Evolutionary conservation across 2,888 invertebrate genomes (phyloP), one percentile per base, ranked within the genome.

Genomic region (Habroteleia sp.): DNA sequence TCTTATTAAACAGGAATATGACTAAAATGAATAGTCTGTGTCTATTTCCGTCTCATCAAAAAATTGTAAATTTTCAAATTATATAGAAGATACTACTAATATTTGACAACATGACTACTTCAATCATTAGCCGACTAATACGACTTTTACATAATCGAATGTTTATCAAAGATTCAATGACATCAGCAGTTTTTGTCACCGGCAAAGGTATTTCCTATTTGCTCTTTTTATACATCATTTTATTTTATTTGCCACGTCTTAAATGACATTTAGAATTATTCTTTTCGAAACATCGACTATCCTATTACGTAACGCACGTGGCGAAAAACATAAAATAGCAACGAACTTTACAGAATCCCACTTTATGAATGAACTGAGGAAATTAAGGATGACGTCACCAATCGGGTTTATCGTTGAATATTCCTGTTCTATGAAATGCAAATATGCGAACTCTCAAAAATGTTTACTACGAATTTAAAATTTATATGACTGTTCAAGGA

Each of bases 151-250:
- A 37, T 58, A 69, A 60, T 29, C 17, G 46, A 54, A 62, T 62
- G 33, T 71, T 71, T 62, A 54, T 54, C 46, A 13, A 60, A 54
- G 39, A 33, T 50, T 42, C 50, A 27, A 42, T 60, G 69, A 69
- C 58, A 41, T 68, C 60, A 68, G 60, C 44, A 58, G 11, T 50
- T 69, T 60, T 44, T 14, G 37, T 39, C 10, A n/a, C 4, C 20
- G 20, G 13, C 16, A n/a, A 37, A 50, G 20, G 8, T 10, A 11
- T 17, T 44, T 66, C 29, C 33, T 54, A 48, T 39, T 27, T 7
- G 6, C 10, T 42, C 33, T 8, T 44, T 35, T 17, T 17, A 31
- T 16, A 13, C 31, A 4, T 33, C 25, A n/a, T 42, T 33, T 16
- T 16, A 20, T 23, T 31, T 48, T 39, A 6, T 17, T 20, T 62